These are phyloP conservation scores for Habroteleia sp. DNA, from an alignment of 2,888 invertebrate genomes.

Conservation along the genomic window DNA sequence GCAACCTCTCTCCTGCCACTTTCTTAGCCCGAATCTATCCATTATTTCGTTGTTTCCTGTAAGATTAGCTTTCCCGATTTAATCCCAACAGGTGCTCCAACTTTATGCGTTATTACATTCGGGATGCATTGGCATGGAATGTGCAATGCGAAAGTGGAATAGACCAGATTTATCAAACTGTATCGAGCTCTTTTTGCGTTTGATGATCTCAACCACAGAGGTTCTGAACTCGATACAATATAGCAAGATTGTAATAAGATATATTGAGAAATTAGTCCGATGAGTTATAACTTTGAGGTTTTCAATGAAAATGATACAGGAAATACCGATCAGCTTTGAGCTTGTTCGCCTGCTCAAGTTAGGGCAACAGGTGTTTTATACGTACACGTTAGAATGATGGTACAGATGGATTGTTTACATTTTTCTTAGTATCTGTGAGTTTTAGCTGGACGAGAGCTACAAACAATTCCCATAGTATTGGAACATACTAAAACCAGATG, in stretches of 20 bases:
- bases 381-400: background rate
- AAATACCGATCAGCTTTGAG: conserved; percentile 31
- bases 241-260: conserved; percentile 15
- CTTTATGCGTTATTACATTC: conserved; percentile 53
- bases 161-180: conserved; percentile 11
- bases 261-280: conserved; percentile 12
- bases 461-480: no score
- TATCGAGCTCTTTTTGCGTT: conserved; percentile 3
- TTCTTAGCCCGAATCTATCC: conserved; percentile 53
- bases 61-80: conserved; percentile 69
- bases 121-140: conserved; percentile 58
- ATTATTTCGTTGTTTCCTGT: conserved; percentile 69
- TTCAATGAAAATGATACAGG: conserved; percentile 49
- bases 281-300: conserved; percentile 1
- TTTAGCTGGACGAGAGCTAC: no score
- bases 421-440: no score
- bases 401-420: conserved; percentile 4
- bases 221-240: no score
- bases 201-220: no score
- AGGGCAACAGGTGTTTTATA: conserved; percentile 49
- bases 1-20: conserved; percentile 39
- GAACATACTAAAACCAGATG: no score
- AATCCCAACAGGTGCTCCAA: conserved; percentile 48
- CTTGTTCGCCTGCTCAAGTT: conserved; percentile 12
- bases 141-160: no score